Percentiles rank a stretch among this genome's conserved stretches.
Conservation (phyloP, 2,113 vertebrate species). For the Brienomyrus brachyistius region DNA sequence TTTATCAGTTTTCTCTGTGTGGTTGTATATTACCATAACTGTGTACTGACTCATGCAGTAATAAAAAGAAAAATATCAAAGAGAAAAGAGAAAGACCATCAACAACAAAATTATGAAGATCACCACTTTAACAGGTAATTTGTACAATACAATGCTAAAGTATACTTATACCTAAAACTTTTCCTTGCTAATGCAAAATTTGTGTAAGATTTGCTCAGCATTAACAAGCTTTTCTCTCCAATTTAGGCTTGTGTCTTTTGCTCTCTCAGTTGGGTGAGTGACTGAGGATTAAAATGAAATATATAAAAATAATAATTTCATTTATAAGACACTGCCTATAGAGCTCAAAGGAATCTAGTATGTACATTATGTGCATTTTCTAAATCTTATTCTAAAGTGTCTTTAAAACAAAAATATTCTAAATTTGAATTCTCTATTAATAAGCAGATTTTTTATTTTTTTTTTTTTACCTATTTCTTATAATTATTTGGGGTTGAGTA, state of each 20-base stretch:
- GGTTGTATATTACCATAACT: not conserved
- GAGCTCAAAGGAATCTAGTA: not conserved
- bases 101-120: constrained; percentile 44
- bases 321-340: not conserved
- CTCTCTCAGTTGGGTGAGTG: constrained; percentile 59
- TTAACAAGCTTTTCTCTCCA: constrained; percentile 4
- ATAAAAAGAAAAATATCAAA: not conserved
- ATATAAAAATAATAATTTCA: not conserved
- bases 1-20: not conserved
- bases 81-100: not conserved
- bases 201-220: not conserved
- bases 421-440: not conserved
- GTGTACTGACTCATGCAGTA: not conserved
- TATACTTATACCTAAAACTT: not conserved
- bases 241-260: constrained; percentile 54
- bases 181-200: not conserved
- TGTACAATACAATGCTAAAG: not conserved
- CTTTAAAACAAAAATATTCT: not conserved
- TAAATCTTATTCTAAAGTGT: not conserved
- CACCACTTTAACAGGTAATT: constrained; percentile 32
- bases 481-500: not conserved
- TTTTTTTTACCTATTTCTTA: not conserved
- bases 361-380: not conserved
- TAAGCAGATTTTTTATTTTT: not conserved
- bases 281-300: not conserved